These are phyloP conservation scores for human DNA, from an alignment of 2,113 vertebrate species.

Conservation along the genomic window GRCh38 chr6:47032501-47033000, in stretches of 20 bases:
- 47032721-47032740: background rate
- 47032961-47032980: background rate
- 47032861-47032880: background rate
- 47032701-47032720: background rate
- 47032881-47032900: background rate
- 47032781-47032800: background rate
- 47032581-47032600: background rate
- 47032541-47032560: background rate
- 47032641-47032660: background rate
- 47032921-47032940: background rate
- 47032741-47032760: background rate
- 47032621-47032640: background rate
- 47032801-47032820: background rate
- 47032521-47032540: background rate
- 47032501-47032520: background rate
- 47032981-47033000: background rate
- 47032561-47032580: background rate
- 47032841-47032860: background rate
- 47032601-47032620: background rate
- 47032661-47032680: background rate
- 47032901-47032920: background rate
- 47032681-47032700: background rate
- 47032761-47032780: background rate
- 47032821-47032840: background rate
- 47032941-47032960: background rate